phyloP scores from a whole-genome alignment of 35 echinoderm and acorn worm genomes.

The Chiridota heheva region DNA sequence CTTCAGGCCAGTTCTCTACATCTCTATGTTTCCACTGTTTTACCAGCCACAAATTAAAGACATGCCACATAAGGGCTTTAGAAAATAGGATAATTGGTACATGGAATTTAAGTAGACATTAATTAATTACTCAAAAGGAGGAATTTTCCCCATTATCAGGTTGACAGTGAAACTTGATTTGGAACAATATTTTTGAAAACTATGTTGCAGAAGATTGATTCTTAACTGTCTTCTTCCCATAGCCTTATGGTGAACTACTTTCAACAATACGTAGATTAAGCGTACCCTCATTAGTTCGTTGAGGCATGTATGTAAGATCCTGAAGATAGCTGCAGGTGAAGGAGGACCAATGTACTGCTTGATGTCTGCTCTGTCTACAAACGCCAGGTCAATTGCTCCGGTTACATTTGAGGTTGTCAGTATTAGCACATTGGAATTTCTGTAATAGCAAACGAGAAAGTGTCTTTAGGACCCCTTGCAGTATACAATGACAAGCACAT shows the following conservation, averaged over 20 bases:
- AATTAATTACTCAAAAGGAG: no score
- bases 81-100: no score
- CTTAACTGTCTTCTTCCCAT: not conserved
- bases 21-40: no score
- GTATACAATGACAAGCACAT: not conserved
- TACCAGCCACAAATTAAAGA: no score
- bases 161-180: no score
- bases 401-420: constrained; percentile 98
- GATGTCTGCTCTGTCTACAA: constrained; percentile 97
- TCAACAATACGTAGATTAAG: not conserved
- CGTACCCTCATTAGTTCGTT: constrained; percentile 97
- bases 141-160: no score
- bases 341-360: constrained; percentile 97
- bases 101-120: no score
- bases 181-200: not conserved
- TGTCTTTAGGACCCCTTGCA: not conserved
- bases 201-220: not conserved
- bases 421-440: constrained; percentile 91
- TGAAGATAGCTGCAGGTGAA: constrained; percentile 83
- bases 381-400: constrained; percentile 91
- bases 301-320: constrained; percentile 86
- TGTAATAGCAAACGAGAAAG: constrained; percentile 31
- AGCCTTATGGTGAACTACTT: not conserved
- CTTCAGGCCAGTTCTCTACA: no score
- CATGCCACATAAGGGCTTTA: no score